Base-by-base conservation (phyloP, 2,888 invertebrate species). In the Tanytarsus gracilentus region DNA sequence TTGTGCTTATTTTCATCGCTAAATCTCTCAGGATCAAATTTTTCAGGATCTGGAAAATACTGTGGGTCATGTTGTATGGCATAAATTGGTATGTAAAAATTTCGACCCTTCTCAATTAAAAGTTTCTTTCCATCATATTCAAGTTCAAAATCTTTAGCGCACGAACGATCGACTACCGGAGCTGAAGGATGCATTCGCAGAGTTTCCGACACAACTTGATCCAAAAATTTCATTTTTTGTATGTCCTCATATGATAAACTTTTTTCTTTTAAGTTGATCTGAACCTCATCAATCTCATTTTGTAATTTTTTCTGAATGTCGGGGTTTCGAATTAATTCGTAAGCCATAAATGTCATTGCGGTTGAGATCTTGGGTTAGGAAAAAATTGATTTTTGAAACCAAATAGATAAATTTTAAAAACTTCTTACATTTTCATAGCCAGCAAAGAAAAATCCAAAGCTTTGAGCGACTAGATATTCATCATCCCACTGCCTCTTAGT, bases 1-100 rank as follows among this genome's bases (percentile, higher is more conserved):
- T 73, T 73, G 1, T 71, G 69, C 63, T 77, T 79, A 65, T 80
- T 81, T 63, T 79, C 77, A 0, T 79, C 77, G 1, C 72, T 79
- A 64, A 82, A 82, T 16, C 81, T 68, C 63, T 79, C 75, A 6
- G 82, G 82, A 66, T 81, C 76, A 56, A 82, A 82, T 66, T 76
- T 77, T 0, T 69, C 64, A 0, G 82, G 82, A 9, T 81, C 71
- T 0, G 78, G 75, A 66, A 71, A 81, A 66, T 72, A 76, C n/a
- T 75, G 66, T 0, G 78, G 74, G 66, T 80, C 77, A 14, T 70
- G 75, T 62, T 81, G 81, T 36, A 78, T 66, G 0, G 72, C 72
- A 65, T 70, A 73, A 0, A 71, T 65, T 0, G 78, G 77, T 26
- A 79, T 67, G 63, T 69, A 68, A 0, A 77, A 33, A 0, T 63